Evolutionary conservation across 2,797 vertebrate species (phyloP).

Genomic region (Moxostoma hubbsi): DNA sequence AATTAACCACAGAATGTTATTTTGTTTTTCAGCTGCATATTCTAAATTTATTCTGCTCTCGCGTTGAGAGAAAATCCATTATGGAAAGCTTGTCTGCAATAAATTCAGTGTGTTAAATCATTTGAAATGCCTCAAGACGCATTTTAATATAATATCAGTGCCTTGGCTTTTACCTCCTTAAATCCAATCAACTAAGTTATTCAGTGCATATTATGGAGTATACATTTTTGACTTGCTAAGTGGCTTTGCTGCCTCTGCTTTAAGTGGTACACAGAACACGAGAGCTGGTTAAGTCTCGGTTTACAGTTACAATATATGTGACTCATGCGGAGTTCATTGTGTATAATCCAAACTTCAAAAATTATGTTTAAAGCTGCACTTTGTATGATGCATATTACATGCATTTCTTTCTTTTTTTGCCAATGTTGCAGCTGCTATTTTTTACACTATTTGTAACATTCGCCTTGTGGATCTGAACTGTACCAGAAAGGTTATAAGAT

Average conservation of each 20-base stretch:
- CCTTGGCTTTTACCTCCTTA: conserved; percentile 38
- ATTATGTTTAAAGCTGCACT: neutral
- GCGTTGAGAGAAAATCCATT: conserved; percentile 26
- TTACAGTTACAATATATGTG: conserved; percentile 30
- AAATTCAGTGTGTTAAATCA: conserved; percentile 30
- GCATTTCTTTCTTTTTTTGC: neutral
- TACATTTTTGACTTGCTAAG: conserved; percentile 47
- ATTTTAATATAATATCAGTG: conserved; percentile 24
- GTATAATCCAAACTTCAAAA: conserved; percentile 14
- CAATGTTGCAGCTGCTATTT: conserved; percentile 1
- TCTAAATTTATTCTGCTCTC: conserved; percentile 35
- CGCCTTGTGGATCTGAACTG: no score
- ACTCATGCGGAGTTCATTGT: neutral
- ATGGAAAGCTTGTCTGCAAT: neutral
- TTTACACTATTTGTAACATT: no score
- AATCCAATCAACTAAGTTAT: conserved; percentile 36
- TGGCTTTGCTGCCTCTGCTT: conserved; percentile 45
- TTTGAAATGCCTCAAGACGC: conserved; percentile 28
- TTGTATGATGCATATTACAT: no score
- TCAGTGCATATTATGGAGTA: conserved; percentile 34
- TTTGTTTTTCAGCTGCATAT: conserved; percentile 15
- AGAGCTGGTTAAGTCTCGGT: conserved; percentile 34
- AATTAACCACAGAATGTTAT: conserved; percentile 15
- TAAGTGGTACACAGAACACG: conserved; percentile 42
- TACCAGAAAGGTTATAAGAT: no score